Conservation (phyloP, 2,797 vertebrate species). For the Falco novaeseelandiae region DNA sequence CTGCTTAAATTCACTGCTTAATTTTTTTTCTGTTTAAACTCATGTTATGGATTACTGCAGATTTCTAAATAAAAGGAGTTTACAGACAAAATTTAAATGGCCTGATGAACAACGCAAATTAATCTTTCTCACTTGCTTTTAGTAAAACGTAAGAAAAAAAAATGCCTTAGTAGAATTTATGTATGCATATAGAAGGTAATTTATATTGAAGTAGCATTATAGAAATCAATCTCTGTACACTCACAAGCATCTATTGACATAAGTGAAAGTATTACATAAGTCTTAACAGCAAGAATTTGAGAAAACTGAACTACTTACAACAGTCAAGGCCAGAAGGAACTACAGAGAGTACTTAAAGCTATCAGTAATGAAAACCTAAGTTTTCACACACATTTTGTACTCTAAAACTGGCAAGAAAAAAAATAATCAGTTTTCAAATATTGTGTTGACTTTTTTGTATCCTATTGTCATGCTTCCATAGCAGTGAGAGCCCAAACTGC, state of each 20-base stretch:
- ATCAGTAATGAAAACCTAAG: background rate
- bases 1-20: too few relatives aligned
- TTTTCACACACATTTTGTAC: background rate
- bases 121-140: background rate
- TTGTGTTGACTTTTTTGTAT: background rate
- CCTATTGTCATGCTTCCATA: background rate
- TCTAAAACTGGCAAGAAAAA: background rate
- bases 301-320: background rate
- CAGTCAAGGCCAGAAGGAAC: background rate
- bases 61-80: background rate
- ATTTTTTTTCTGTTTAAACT: background rate
- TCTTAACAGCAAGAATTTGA: background rate
- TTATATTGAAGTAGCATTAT: background rate
- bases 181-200: background rate
- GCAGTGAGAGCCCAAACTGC: background rate
- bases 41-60: background rate
- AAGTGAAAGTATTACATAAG: slow-evolving; percentile 10
- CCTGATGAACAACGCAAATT: background rate
- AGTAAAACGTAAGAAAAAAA: background rate
- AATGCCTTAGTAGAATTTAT: background rate
- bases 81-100: background rate
- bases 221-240: slow-evolving; percentile 1
- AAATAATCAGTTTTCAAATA: background rate
- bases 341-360: background rate
- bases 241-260: background rate